Conservation (phyloP, 2,888 invertebrate species). For the Eupithecia dodoneata region DNA sequence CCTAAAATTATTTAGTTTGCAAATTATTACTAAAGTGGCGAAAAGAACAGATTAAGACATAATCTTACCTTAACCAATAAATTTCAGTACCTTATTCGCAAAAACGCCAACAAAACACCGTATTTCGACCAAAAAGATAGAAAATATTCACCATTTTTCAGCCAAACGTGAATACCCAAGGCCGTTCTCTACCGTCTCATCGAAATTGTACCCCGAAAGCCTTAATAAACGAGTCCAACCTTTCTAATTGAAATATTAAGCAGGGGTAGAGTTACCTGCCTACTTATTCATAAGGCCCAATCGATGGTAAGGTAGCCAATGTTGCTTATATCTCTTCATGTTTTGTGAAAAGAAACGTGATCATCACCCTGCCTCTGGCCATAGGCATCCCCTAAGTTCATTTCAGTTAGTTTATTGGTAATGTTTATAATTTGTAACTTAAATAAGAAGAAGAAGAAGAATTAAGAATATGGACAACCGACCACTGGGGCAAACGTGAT, state of each 20-base stretch:
- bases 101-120: not conserved
- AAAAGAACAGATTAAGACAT: too few species aligned
- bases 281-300: conserved; percentile 23
- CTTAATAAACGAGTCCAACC: conserved; percentile 18
- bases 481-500: too few species aligned
- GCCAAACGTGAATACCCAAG: not conserved
- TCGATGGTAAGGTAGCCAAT: conserved; percentile 10
- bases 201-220: conserved; percentile 5
- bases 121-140: not conserved
- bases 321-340: not conserved
- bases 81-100: not conserved
- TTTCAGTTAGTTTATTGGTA: too few species aligned
- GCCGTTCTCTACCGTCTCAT: not conserved
- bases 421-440: too few species aligned
- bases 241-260: conserved; percentile 34
- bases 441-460: too few species aligned
- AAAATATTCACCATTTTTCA: not conserved
- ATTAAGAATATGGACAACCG: too few species aligned
- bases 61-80: too few species aligned
- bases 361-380: not conserved
- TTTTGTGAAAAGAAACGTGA: not conserved
- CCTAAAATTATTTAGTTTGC: too few species aligned
- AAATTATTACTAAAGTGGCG: too few species aligned
- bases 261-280: conserved; percentile 13
- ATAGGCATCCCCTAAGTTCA: too few species aligned